These are phyloP conservation scores for Phodopus roborovskii DNA, from an alignment of 2,113 vertebrate species.

Conservation along the genomic window DNA sequence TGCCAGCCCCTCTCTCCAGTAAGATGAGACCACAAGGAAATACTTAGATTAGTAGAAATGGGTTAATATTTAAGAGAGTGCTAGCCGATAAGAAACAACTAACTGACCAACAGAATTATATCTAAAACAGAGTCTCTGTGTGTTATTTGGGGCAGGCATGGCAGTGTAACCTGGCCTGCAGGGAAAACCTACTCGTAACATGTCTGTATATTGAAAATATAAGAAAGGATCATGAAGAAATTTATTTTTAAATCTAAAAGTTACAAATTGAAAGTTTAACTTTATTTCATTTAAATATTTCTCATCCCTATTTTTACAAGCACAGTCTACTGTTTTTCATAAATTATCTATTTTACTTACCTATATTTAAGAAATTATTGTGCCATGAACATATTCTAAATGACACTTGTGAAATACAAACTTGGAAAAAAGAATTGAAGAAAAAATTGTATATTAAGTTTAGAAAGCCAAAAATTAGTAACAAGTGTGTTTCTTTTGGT, in stretches of 20 bases:
- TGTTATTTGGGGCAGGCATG: too few species aligned
- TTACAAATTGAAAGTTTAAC: neutral
- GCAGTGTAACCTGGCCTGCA: too few species aligned
- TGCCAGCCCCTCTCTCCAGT: too few species aligned
- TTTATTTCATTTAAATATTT: neutral
- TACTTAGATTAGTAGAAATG: too few species aligned
- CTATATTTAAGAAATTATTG: neutral
- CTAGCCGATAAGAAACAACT: too few species aligned
- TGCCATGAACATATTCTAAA: neutral
- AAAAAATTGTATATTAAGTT: neutral
- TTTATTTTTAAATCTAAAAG: neutral
- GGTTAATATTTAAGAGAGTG: too few species aligned
- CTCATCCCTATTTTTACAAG: accelerated
- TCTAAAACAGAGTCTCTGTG: too few species aligned
- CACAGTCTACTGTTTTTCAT: neutral
- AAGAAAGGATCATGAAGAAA: neutral
- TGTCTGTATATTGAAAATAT: neutral
- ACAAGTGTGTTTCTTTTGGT: neutral
- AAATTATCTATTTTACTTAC: neutral
- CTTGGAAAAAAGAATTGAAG: neutral
- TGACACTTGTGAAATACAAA: neutral
- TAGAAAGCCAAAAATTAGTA: neutral
- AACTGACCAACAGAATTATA: too few species aligned
- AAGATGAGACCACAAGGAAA: too few species aligned
- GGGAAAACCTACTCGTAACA: too few species aligned